Percentiles rank a stretch among this genome's conserved stretches.
These are phyloP conservation scores for Mus minutoides DNA, from an alignment of 2,797 vertebrate genomes.

Conservation along the genomic window DNA sequence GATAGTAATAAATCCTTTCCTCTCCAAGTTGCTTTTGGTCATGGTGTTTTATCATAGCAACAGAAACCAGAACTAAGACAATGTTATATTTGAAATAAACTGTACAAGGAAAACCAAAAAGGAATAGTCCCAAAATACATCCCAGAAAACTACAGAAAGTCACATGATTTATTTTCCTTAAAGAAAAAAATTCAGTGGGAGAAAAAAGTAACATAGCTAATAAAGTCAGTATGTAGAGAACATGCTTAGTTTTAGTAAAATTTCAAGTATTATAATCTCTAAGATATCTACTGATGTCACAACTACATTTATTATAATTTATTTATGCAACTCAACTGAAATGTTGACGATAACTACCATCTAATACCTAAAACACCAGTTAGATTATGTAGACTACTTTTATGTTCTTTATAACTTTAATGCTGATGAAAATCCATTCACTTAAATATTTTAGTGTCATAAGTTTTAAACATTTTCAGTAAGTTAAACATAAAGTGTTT, in stretches of 20 bases:
- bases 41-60: neutral
- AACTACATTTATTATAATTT: neutral
- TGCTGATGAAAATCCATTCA: conserved; percentile 29
- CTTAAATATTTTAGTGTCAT: conserved; percentile 14
- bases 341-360: neutral
- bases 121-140: neutral
- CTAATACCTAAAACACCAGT: neutral
- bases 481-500: conserved; percentile 13
- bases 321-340: conserved; percentile 12
- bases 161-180: conserved; percentile 25
- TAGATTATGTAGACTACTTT: neutral
- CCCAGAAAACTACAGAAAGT: conserved; percentile 3
- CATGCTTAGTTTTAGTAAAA: conserved; percentile 70
- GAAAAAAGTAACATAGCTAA: neutral
- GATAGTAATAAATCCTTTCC: neutral
- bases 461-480: conserved; percentile 5
- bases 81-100: neutral
- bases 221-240: neutral
- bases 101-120: neutral
- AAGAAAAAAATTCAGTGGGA: conserved; percentile 23
- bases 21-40: neutral
- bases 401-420: neutral
- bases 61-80: neutral
- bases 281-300: neutral
- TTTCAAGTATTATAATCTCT: conserved; percentile 25